Conservation (phyloP, 2,113 vertebrate species). For the Cercocebus atys region DNA sequence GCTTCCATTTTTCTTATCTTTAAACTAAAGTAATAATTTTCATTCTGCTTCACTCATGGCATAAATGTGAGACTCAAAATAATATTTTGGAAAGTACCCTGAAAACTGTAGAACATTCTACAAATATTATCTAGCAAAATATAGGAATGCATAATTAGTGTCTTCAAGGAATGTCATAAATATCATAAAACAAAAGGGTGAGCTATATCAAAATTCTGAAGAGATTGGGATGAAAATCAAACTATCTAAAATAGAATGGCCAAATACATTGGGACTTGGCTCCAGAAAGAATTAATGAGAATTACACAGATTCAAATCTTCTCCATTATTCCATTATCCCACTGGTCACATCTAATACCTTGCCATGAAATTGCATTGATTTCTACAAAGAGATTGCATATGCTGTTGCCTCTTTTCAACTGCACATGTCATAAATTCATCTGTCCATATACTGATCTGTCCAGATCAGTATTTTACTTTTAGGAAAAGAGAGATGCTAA, state of each 20-base stretch:
- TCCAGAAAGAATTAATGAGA: slow-evolving; percentile 23
- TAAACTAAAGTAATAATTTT: background rate
- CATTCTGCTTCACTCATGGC: background rate
- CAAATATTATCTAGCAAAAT: slow-evolving; percentile 25
- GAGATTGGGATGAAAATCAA: background rate
- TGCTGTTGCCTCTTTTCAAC: background rate
- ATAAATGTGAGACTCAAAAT: background rate
- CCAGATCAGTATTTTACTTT: slow-evolving; percentile 52
- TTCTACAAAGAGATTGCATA: slow-evolving; percentile 56
- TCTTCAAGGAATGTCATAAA: background rate
- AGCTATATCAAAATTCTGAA: background rate
- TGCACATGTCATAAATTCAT: slow-evolving; percentile 11
- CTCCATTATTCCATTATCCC: background rate
- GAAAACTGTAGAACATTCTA: background rate
- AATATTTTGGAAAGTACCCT: background rate
- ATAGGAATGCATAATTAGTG: background rate
- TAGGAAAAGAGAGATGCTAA: background rate
- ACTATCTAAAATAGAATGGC: background rate
- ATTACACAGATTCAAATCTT: slow-evolving; percentile 53
- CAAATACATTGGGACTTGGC: background rate
- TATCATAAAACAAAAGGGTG: slow-evolving; percentile 21
- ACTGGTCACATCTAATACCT: slow-evolving; percentile 38
- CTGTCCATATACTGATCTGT: background rate
- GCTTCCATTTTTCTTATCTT: background rate
- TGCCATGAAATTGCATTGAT: slow-evolving; percentile 54